A percentile compares a stretch with the other conserved stretches of the same genome.
Conservation (phyloP, 2,113 vertebrate species). For the Dolichotis patagonum region DNA sequence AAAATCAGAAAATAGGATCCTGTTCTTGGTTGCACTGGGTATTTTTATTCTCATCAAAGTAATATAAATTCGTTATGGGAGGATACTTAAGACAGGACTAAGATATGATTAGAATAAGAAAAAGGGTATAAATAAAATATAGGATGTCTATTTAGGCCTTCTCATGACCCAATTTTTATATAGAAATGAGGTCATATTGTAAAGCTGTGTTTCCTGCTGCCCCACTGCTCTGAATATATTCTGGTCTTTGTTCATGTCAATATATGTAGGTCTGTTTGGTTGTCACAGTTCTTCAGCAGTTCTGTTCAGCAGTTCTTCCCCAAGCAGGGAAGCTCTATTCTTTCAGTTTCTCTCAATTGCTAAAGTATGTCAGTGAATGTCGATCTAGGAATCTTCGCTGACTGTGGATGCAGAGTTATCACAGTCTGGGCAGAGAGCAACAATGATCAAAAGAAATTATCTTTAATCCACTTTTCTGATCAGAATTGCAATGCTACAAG, state of each 20-base stretch:
- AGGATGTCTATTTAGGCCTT: neutral
- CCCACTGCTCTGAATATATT: neutral
- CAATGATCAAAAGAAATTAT: neutral
- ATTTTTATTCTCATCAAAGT: neutral
- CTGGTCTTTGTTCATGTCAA: neutral
- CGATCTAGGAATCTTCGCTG: neutral
- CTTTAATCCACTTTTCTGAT: neutral
- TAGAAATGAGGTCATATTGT: neutral
- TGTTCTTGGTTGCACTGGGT: neutral
- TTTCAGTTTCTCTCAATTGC: neutral
- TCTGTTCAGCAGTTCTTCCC: too few species aligned
- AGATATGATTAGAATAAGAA: neutral
- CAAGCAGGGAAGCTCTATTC: neutral
- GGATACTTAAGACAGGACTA: neutral
- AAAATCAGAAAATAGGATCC: neutral
- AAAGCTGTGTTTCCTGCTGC: neutral
- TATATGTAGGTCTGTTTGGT: neutral
- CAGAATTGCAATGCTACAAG: neutral
- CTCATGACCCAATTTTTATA: neutral
- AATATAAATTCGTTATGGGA: neutral
- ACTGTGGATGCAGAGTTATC: neutral
- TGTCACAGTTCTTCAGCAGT: neutral
- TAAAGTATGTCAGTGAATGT: neutral
- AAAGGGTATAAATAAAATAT: neutral
- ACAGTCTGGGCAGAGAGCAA: neutral